Evolutionary conservation across 2,113 vertebrate genomes (phyloP).

Genomic region (Mellivora capensis): DNA sequence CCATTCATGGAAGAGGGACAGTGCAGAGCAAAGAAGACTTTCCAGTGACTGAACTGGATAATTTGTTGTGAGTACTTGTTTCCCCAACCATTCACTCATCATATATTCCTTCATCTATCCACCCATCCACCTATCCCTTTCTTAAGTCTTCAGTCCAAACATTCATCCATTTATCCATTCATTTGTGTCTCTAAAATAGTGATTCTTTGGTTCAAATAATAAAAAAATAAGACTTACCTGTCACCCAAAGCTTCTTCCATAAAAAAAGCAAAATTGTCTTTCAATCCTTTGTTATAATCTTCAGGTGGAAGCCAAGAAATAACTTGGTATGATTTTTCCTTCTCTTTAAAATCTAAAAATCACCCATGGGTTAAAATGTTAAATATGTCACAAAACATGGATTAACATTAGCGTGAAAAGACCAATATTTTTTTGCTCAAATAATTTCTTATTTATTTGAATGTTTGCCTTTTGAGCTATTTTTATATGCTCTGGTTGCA

Average conservation of each 20-base stretch:
- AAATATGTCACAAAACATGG: not conserved
- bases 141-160: not conserved
- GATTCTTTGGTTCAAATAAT: conserved; percentile 5
- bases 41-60: not conserved
- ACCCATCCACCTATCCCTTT: not conserved
- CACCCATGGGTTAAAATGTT: not conserved
- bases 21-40: not conserved
- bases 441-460: not conserved
- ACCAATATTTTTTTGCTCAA: not conserved
- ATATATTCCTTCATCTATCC: no score
- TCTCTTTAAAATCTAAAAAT: conserved; percentile 30
- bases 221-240: conserved; percentile 41
- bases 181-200: not conserved
- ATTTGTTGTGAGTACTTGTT: not conserved
- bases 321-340: conserved; percentile 57
- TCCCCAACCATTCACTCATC: not conserved
- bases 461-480: not conserved
- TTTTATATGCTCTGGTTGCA: not conserved
- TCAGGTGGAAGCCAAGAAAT: conserved; percentile 70
- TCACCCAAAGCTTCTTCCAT: conserved; percentile 65
- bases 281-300: conserved; percentile 59
- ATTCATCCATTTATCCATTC: not conserved
- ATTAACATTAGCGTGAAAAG: not conserved
- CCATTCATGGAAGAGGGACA: not conserved
- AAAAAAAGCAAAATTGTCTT: conserved; percentile 61